Evolutionary conservation across 2,113 vertebrate genomes (phyloP).

Genomic region (Pteruthius melanotis): DNA sequence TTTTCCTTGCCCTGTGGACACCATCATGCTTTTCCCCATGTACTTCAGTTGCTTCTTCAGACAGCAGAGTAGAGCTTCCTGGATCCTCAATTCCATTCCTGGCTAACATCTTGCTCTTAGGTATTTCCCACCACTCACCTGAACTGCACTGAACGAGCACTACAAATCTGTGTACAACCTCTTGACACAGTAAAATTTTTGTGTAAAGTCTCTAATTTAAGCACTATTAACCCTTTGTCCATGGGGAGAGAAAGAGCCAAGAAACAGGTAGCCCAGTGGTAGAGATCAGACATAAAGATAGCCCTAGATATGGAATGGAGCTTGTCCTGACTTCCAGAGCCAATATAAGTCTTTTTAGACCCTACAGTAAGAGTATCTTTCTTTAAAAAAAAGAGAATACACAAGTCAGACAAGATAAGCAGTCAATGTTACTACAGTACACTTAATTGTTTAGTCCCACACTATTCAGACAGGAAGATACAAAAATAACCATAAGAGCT

Average conservation of each 20-base stretch:
- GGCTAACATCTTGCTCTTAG: neutral
- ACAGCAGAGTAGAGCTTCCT: neutral
- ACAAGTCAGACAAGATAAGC: neutral
- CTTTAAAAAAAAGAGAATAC: neutral
- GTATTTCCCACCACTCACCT: neutral
- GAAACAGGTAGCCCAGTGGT: neutral
- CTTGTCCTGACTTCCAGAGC: neutral
- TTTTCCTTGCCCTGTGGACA: neutral
- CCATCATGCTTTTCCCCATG: rapidly evolving
- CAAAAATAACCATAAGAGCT: neutral
- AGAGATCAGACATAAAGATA: neutral
- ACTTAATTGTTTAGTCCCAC: neutral
- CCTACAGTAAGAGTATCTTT: neutral
- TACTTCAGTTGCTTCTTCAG: neutral
- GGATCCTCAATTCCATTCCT: neutral
- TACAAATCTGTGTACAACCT: neutral
- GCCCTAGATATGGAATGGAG: neutral
- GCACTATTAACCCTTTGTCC: neutral
- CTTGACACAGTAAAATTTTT: no score
- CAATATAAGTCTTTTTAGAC: neutral
- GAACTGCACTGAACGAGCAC: neutral
- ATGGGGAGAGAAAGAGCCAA: neutral
- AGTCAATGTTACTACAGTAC: neutral
- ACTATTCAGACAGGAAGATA: neutral
- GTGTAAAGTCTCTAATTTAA: neutral